phyloP scores from a whole-genome alignment of 2,113 vertebrate genomes.

The Antechinus flavipes region DNA sequence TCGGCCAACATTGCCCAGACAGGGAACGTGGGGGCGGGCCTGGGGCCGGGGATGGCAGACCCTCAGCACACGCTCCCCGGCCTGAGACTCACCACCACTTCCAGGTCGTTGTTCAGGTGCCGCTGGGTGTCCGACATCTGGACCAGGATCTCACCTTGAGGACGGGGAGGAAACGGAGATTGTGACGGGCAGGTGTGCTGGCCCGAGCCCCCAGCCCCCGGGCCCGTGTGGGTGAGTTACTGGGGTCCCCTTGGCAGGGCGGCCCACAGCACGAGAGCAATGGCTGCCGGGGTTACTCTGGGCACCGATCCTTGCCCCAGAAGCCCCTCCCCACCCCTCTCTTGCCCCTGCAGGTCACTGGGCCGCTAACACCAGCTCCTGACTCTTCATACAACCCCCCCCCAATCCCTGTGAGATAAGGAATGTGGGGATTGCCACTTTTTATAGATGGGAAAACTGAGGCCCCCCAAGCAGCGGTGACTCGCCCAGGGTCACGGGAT shows the following conservation, averaged over 20 bases:
- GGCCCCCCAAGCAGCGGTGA: no score
- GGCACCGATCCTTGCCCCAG: neutral
- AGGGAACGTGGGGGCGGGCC: neutral
- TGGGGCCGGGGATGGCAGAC: neutral
- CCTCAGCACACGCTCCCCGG: no score
- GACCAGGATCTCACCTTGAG: constrained; percentile 92
- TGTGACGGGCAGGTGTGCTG: neutral
- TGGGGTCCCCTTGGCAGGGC: neutral
- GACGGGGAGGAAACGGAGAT: neutral
- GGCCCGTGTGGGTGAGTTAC: accelerated
- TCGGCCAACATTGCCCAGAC: neutral
- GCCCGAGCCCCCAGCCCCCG: accelerated
- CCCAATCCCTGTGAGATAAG: neutral
- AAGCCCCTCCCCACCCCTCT: neutral
- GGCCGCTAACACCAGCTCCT: neutral
- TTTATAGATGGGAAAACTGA: neutral
- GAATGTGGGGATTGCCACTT: neutral
- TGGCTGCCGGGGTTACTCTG: neutral
- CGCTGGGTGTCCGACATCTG: constrained; percentile 92
- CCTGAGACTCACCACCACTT: constrained; percentile 89
- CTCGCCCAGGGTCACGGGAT: neutral
- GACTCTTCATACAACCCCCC: neutral
- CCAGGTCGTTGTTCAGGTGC: constrained; percentile 89
- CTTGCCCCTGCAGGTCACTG: neutral
- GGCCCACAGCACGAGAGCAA: neutral